Base-by-base conservation (phyloP, 1,140 invertebrate species). In the Andrena cerasifolii region DNA sequence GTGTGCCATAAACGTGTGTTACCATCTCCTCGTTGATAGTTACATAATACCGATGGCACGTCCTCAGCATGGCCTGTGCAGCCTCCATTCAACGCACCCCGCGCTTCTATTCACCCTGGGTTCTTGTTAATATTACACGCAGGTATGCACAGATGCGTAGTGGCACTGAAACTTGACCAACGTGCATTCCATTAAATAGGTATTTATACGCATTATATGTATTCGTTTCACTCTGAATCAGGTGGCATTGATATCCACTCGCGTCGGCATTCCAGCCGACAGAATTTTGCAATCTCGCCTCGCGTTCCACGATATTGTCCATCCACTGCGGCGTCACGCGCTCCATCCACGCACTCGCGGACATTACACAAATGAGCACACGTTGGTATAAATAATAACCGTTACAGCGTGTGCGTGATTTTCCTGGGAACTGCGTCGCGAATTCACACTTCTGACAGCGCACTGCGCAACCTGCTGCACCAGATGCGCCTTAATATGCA, bases 261-360 rank as follows among this genome's bases (percentile, higher is more conserved):
- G 4, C 36, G 28, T 33, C 51, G n/a, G 24, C 70, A 62, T 45
- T 65, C 24, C 51, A 26, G 5, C 18, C 16, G 40, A 40, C 18
- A 14, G 18, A 75, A 67, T 56, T 36, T 28, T 18, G 73, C n/a
- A 67, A 67, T 67, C 28, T 31, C 54, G 18, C 54, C 3, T 61
- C 43, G 28, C 70, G 10, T 62, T 72, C 56, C 70, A 16, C 40
- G 16, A 47, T 33, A 58, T 59, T 36, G 45, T 79, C 36, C 28
- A 2, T 31, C 26, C 8, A 56, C 12, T 56, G 31, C 21, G n/a
- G 33, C 12, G 31, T 53, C 33, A 40, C 31, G 26, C 45, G 47
- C 63, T 73, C 58, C 45, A 18, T 33, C n/a, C 58, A 62, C 28
- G 18, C 28, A n/a, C 43, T n/a, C 26, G 1, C 21, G 26, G 4